Conservation (phyloP, 2,888 invertebrate genomes). For the Mythimna ferrago region DNA sequence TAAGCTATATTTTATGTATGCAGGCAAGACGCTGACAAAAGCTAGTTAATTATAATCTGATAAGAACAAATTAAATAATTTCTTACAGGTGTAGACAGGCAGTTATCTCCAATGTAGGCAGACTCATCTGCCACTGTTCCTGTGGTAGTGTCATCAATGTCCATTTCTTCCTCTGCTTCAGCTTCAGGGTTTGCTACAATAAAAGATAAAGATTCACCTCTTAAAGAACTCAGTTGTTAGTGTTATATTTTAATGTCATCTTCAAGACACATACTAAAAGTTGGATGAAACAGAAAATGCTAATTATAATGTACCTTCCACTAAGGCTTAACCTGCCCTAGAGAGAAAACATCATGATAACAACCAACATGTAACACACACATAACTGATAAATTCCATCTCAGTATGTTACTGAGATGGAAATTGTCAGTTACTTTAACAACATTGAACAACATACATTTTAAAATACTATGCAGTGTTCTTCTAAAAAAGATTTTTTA, state of each 20-base stretch:
- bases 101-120: constrained; percentile 88
- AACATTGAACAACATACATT: too few relatives aligned
- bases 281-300: background rate
- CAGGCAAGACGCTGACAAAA: too few relatives aligned
- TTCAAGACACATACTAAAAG: background rate
- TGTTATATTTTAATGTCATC: background rate
- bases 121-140: constrained; percentile 82
- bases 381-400: too few relatives aligned
- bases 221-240: background rate
- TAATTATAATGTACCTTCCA: background rate
- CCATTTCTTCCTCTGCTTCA: constrained; percentile 85
- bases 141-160: constrained; percentile 84
- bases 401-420: background rate
- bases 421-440: background rate
- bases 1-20: too few relatives aligned
- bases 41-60: background rate
- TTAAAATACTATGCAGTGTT: background rate
- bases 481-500: too few relatives aligned
- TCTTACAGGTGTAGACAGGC: constrained; percentile 87
- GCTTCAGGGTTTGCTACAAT: constrained; percentile 76
- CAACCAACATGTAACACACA: background rate
- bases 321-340: background rate
- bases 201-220: background rate
- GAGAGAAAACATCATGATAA: background rate
- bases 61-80: background rate